phyloP scores from a whole-genome alignment of 2,888 invertebrate species.

The Oligia latruncula region DNA sequence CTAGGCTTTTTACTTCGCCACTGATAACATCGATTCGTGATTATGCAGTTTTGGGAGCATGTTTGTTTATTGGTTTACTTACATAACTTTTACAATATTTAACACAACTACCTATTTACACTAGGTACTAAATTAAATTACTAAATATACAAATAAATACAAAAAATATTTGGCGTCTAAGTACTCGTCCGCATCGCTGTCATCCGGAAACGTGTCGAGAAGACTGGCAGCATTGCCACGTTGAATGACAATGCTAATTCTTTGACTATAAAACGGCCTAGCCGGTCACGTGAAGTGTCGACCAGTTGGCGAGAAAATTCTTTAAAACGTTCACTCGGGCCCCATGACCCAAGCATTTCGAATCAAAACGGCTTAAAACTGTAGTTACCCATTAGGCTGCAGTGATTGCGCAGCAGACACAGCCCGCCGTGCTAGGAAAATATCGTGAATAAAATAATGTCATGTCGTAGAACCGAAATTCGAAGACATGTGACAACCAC shows the following conservation, averaged over 20 bases:
- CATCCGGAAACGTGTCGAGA: background rate
- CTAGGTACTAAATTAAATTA: background rate
- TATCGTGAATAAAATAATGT: background rate
- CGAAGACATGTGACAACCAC: background rate
- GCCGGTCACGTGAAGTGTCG: background rate
- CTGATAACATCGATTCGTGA: constrained; percentile 72
- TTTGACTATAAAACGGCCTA: background rate
- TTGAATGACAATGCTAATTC: background rate
- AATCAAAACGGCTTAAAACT: background rate
- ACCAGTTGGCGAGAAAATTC: background rate
- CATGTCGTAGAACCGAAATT: background rate
- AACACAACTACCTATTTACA: background rate
- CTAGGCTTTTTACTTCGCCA: constrained; percentile 73
- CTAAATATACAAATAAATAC: background rate
- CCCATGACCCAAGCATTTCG: too few species aligned
- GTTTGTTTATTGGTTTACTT: constrained; percentile 27
- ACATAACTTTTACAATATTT: background rate
- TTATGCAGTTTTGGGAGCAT: constrained; percentile 39
- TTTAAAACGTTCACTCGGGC: background rate
- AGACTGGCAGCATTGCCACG: background rate
- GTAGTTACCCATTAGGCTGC: background rate
- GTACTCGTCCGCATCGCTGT: background rate
- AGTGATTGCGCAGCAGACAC: background rate
- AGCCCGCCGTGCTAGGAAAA: background rate
- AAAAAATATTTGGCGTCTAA: too few species aligned